Evolutionary conservation across 2,113 vertebrate species (phyloP).

Genomic region (Hemibagrus wyckioides): DNA sequence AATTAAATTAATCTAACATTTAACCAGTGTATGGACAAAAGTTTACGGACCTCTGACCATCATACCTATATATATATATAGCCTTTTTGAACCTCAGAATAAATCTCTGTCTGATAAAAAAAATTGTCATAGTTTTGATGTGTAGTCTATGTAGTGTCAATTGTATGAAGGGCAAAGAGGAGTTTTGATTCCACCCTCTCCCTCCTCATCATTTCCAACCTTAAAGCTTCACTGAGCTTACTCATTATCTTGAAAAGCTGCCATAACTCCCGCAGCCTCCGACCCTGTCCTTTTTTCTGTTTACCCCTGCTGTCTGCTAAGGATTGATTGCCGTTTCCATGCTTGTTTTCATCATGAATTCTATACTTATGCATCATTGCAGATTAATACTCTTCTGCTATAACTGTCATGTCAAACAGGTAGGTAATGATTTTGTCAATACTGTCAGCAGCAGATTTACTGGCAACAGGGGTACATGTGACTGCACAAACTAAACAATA

Average conservation of each 20-base stretch:
- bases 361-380: constrained; percentile 1
- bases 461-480: not conserved
- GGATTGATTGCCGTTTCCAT: constrained; percentile 26
- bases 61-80: not conserved
- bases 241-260: constrained; percentile 27
- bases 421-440: constrained; percentile 24
- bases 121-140: not conserved
- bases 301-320: constrained; percentile 23
- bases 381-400: constrained; percentile 16
- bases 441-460: not conserved
- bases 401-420: not conserved
- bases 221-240: constrained; percentile 41
- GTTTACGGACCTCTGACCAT: not conserved
- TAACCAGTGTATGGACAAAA: not conserved
- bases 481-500: not conserved
- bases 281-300: constrained; percentile 30
- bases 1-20: not conserved
- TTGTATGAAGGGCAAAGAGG: not conserved
- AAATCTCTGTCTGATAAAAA: not conserved
- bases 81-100: not conserved
- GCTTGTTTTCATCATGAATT: constrained; percentile 17
- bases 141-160: not conserved
- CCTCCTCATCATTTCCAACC: constrained; percentile 17
- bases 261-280: not conserved
- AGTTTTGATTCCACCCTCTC: not conserved